A percentile compares a stretch with the other conserved stretches of the same genome.
phyloP scores from a whole-genome alignment of 2,113 vertebrate species.

The Abramis brama region DNA sequence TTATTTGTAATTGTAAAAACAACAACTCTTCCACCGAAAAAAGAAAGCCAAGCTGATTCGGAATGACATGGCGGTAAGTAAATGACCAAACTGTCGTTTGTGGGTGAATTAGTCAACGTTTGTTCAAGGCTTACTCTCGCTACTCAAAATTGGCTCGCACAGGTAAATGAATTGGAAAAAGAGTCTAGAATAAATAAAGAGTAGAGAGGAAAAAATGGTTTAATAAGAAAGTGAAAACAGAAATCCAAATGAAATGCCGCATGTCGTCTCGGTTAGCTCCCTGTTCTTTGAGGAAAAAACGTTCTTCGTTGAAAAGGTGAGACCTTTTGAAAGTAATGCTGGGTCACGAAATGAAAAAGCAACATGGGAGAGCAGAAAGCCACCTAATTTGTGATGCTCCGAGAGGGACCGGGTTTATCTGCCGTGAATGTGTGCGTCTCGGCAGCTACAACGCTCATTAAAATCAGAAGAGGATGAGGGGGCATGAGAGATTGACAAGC shows the following conservation, averaged over 20 bases:
- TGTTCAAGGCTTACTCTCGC: background rate
- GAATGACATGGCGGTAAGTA: background rate
- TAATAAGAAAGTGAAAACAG: background rate
- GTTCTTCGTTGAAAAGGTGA: background rate
- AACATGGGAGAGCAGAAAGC: background rate
- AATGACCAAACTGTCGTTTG: background rate
- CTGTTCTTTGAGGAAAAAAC: background rate
- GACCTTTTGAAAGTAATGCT: slow-evolving; percentile 15
- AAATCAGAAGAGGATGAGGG: slow-evolving; percentile 35
- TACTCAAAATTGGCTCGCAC: background rate
- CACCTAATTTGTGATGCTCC: slow-evolving; percentile 24
- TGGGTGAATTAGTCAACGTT: background rate
- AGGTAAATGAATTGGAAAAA: background rate
- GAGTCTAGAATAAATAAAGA: background rate
- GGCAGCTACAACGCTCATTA: slow-evolving; percentile 28
- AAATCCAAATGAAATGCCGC: background rate
- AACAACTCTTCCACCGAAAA: background rate
- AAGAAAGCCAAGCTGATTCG: background rate
- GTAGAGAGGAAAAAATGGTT: background rate
- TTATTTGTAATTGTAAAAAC: background rate
- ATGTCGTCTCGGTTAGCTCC: background rate
- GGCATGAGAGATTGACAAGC: slow-evolving; percentile 38
- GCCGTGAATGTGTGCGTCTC: background rate
- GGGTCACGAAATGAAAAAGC: slow-evolving; percentile 18
- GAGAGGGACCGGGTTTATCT: background rate